Base-by-base conservation (phyloP, 2,113 vertebrate species). In the Mus pahari region DNA sequence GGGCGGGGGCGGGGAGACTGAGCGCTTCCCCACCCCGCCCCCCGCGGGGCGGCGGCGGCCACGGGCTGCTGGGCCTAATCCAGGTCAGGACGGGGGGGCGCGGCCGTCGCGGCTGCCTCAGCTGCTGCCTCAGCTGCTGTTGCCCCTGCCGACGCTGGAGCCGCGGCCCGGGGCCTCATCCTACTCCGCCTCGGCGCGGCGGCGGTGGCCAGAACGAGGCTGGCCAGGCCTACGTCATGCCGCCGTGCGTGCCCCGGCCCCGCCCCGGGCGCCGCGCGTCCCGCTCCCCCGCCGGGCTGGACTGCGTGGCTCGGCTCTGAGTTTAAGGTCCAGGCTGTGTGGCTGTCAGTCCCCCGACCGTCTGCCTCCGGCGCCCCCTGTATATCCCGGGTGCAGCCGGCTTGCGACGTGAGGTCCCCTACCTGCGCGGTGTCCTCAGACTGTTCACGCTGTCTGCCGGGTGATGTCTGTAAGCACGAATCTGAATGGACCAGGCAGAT, bases 11-110 rank as follows among this genome's bases (percentile, higher is more conserved):
- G 97, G 55, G 96, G 95, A 95, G 94, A 94, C 96, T 48, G 84
- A 48, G 42, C 75, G 60, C 96, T 95, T 95, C 97, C 97, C 97
- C 96, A 92, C 97, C 97, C 97, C 97, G 92, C 97, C 96, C 97
- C 96, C 97, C 96, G 73, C 94, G 96, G 95, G 97, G 96, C 97
- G 97, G 96, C 94, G 96, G 97, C 95, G 96, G 96, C 97, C 96
- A 83, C 96, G 82, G 90, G 96, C 96, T 94, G 97, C 96, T 89
- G 97, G 94, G 92, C 89, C 92, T 97, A 95, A 95, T 97, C 95
- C 96, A 97, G 97, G 97, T 97, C 97, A 95, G 96, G 92, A 87
- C 95, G 0, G 31, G 96, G 97, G 84, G 96, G 96, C 94, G 97
- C 96, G 96, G 95, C 96, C 95, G 97, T 77, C 96, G 68, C 94